Base-by-base conservation (phyloP, 2,113 vertebrate species). In the Rhodinocichla rosea region DNA sequence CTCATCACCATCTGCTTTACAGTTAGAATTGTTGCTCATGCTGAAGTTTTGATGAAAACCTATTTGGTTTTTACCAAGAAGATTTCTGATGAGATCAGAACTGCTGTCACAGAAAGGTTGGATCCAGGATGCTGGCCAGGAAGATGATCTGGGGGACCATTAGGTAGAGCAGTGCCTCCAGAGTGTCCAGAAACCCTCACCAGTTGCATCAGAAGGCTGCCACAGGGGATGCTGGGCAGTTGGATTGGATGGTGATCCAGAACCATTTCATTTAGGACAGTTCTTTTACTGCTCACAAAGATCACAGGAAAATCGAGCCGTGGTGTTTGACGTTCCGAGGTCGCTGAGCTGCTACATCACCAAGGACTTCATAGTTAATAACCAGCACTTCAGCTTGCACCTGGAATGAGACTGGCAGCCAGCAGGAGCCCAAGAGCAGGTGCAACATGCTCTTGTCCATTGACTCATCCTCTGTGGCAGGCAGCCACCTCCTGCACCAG, bases 401-500 rank as follows among this genome's bases (percentile, higher is more conserved):
- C 75, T 91, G 90, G 86, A 78, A 39, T 0, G 42, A 83, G 69
- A 6, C 39, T 85, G 78, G 90, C 86, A 91, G 64, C 75, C 93
- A 91, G 90, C 93, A 79, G 79, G 80, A 95, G 82, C 42, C 71
- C 92, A 80, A 83, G 87, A 91, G 86, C 94, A 93, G 95, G 90
- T 94, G 94, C 93, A 90, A 64, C 83, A 90, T 92, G 89, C 91
- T 95, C 90, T 92, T 80, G 92, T 93, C 93, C 88, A 71, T 87
- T 90, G 89, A 47, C 56, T 93, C 84, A 91, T 90, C 78, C 81
- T 91, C 80, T 50, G 3, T 96, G 93, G 95, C 94, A 96, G 77
- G 74, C 87, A 96, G 92, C 96, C 88, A 95, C 7, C 15, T 95
- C 82, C 85, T 95, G 94, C 91, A 92, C 78, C 91, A 95, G 86